Percentiles rank a stretch among this genome's conserved stretches.
Evolutionary conservation across 2,888 invertebrate genomes (phyloP).

Genomic region (Pogonocherus hispidulus): DNA sequence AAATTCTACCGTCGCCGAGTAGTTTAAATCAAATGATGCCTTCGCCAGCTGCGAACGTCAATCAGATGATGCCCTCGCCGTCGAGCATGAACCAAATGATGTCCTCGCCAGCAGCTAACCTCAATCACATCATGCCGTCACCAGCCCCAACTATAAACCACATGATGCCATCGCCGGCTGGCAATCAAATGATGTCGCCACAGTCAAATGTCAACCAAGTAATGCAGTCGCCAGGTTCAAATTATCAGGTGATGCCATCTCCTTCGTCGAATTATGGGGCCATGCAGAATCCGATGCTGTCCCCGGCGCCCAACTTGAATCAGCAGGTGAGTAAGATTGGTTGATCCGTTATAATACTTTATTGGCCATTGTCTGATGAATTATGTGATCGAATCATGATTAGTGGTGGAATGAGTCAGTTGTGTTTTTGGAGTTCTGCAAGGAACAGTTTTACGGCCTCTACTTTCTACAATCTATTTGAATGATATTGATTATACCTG

Average conservation of each 20-base stretch:
- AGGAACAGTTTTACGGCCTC: no score
- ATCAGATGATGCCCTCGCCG: conserved; percentile 58
- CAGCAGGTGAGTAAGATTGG: conserved; percentile 33
- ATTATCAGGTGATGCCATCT: conserved; percentile 54
- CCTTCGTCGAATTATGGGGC: conserved; percentile 54
- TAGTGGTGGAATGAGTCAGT: no score
- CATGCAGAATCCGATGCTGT: conserved; percentile 50
- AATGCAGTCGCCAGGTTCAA: conserved; percentile 49
- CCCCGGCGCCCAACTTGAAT: conserved; percentile 53
- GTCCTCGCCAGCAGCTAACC: conserved; percentile 36
- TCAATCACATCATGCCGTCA: conserved; percentile 58
- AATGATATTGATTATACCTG: no score
- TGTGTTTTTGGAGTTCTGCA: no score
- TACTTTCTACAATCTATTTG: no score
- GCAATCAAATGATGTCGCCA: conserved; percentile 56
- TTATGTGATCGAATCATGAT: no score
- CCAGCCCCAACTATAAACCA: conserved; percentile 49
- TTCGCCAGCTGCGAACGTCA: conserved; percentile 53
- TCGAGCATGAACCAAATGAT: conserved; percentile 52
- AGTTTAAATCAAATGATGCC: conserved; percentile 60
- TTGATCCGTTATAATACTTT: conserved; percentile 38
- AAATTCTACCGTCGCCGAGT: conserved; percentile 57
- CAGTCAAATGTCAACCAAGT: conserved; percentile 54
- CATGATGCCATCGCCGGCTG: conserved; percentile 47
- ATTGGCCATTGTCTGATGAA: no score